Conservation (phyloP, 2,797 vertebrate species). For the Masticophis lateralis region DNA sequence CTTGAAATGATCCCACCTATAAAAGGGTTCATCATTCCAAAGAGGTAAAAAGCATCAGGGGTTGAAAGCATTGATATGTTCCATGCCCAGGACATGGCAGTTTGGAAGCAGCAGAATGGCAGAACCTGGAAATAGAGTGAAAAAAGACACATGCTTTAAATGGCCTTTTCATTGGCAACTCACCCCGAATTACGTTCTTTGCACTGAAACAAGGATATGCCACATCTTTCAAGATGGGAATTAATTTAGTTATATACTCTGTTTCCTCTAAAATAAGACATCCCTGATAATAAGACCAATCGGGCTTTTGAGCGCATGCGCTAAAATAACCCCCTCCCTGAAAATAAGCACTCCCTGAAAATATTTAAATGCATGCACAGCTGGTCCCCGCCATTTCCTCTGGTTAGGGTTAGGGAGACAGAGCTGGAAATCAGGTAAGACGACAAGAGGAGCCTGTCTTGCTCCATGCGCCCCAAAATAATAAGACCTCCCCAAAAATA, state of each 20-base stretch:
- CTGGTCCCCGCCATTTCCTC: no score
- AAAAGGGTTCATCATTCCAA: background rate
- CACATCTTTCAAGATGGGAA: background rate
- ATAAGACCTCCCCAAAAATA: no score
- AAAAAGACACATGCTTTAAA: background rate
- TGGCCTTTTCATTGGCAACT: background rate
- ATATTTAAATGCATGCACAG: no score
- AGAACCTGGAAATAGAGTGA: background rate
- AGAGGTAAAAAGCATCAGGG: background rate
- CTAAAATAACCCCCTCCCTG: no score
- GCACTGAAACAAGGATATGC: background rate
- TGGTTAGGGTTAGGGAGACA: no score
- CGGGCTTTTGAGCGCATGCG: no score
- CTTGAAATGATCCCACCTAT: background rate
- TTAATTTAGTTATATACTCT: background rate
- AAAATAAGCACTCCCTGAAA: no score
- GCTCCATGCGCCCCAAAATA: no score
- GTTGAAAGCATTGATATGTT: background rate
- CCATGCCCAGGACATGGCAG: background rate
- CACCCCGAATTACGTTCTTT: background rate
- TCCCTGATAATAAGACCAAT: no score
- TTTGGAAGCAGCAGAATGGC: background rate
- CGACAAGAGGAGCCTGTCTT: no score
- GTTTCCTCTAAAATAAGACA: no score
- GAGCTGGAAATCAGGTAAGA: no score